Base-by-base conservation (phyloP, 2,797 vertebrate genomes). In the Antennarius maculatus region DNA sequence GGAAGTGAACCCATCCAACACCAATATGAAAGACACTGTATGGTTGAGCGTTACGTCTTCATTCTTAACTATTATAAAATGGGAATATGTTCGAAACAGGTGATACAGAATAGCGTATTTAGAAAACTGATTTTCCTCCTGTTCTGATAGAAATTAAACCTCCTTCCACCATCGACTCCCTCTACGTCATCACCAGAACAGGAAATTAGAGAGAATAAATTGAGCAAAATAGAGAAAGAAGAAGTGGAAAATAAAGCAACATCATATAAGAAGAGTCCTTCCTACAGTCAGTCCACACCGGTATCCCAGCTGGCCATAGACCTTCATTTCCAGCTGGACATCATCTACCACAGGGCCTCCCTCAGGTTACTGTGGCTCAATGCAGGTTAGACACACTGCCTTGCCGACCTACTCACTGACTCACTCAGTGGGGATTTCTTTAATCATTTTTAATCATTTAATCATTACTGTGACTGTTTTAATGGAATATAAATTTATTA, bases 321-420 rank as follows among this genome's bases (percentile, higher is more conserved):
- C 88, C 92, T 98, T 60, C 93, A 97, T 64, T 84, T 96, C 64
- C 94, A 99, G 50, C 92, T 99, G 14, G 83, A 95, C 86, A 89
- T 92, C 52, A 89, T 95, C 64, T 91, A 95, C 73, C 95, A 97
- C 81, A 94, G 93, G 68, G 84, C 95, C 63, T 92, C 93, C n/a
- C 83, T 97, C 76, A 93, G 93, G 77, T 88, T 98, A 73, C 75
- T 95, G 76, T 90, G 91, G 66, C 74, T 84, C 7, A 88, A 79
- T 57, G 59, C 86, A 90, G 93, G 94, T 94, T 15, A 76, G 87
- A 61, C 14, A 63, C 7, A 29, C n/a, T 53, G 11, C 47, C 37
- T 37, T 53, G 58, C 7, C 46, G n/a, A 49, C 46, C 69, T 3
- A 31, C 56, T 16, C 23, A 61, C 37, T 37, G 6, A 48, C 56